Conservation (phyloP, 2,113 vertebrate genomes). For the Burhinus bistriatus region DNA sequence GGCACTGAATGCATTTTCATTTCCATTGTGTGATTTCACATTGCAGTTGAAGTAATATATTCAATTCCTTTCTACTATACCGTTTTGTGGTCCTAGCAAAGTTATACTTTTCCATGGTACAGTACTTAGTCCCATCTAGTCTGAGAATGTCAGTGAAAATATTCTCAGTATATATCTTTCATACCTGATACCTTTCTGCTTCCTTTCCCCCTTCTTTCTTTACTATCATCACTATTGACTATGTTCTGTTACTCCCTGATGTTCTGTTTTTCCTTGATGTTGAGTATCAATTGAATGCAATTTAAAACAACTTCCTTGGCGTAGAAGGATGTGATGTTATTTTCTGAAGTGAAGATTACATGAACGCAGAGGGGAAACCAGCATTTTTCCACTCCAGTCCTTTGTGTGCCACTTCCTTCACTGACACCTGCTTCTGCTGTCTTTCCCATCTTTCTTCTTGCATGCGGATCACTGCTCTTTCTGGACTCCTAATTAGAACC, state of each 20-base stretch:
- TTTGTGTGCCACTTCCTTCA: background rate
- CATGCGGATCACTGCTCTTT: constrained; percentile 10
- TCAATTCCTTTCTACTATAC: background rate
- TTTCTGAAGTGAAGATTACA: constrained; percentile 3
- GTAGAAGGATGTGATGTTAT: background rate
- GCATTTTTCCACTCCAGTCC: background rate
- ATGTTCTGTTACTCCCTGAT: background rate
- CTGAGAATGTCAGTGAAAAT: background rate
- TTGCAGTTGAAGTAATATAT: background rate
- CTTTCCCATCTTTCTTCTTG: constrained; percentile 16
- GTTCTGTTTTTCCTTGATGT: constrained; percentile 29
- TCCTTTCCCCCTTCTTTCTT: background rate
- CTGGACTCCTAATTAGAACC: background rate
- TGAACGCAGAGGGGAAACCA: background rate
- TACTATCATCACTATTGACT: background rate
- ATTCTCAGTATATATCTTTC: background rate
- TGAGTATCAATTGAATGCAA: background rate
- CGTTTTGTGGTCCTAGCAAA: background rate
- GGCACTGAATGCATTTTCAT: background rate
- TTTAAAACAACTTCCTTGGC: background rate
- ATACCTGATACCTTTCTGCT: background rate
- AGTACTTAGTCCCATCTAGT: background rate
- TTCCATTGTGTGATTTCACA: background rate
- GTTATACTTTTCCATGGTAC: background rate
- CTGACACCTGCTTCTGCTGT: constrained; percentile 32